Percentiles rank a stretch among this genome's conserved stretches.
phyloP scores from a whole-genome alignment of 2,113 vertebrate species.

The Marmota monax region DNA sequence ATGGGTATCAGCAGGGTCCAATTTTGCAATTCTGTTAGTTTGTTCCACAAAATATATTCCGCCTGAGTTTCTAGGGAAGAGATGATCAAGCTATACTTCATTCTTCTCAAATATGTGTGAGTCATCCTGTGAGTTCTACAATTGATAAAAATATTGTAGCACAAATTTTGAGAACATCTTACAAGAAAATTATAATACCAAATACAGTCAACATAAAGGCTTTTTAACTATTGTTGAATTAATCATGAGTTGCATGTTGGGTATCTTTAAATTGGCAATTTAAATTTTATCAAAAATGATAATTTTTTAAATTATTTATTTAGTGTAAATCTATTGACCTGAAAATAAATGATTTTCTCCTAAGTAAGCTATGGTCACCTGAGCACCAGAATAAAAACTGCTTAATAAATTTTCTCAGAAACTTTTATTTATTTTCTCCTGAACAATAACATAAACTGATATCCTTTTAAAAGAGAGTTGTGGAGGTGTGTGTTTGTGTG shows the following conservation, averaged over 20 bases:
- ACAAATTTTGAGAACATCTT: constrained; percentile 14
- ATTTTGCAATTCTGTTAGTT: constrained; percentile 62
- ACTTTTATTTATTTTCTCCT: constrained; percentile 9
- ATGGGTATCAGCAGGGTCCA: constrained; percentile 27
- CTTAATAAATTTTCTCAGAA: constrained; percentile 6
- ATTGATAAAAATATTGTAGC: neutral
- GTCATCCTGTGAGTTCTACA: neutral
- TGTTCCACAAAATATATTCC: constrained; percentile 29
- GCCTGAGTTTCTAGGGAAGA: constrained; percentile 37
- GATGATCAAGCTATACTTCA: neutral
- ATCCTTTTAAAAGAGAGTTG: constrained; percentile 2
- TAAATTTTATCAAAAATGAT: neutral
- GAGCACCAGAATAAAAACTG: neutral
- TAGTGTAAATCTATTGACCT: constrained; percentile 5
- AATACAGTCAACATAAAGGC: neutral
- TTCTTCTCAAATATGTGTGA: constrained; percentile 9
- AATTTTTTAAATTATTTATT: neutral
- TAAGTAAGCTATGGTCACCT: neutral
- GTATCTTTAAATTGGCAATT: neutral
- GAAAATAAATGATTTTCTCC: neutral
- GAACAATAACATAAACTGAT: neutral
- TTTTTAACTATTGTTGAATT: neutral
- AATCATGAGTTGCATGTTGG: neutral
- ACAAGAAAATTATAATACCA: neutral
- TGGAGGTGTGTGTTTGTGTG: no score